Percentiles rank a stretch among this genome's conserved stretches.
These are phyloP conservation scores for Bradypodion ventrale DNA, from an alignment of 2,797 vertebrate genomes.

Conservation along the genomic window DNA sequence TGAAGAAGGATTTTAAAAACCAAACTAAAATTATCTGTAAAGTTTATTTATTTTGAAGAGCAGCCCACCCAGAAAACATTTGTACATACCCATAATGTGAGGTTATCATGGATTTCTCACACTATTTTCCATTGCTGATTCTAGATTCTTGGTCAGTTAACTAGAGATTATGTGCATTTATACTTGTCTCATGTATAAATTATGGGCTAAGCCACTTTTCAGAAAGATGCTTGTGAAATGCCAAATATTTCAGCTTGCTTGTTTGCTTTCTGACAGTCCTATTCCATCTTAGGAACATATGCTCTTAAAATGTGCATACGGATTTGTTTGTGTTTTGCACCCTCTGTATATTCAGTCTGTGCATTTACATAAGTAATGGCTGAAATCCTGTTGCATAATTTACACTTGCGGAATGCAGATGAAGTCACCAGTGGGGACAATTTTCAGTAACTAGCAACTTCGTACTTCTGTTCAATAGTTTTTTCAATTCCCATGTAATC, in stretches of 20 bases:
- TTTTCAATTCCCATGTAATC: too few species aligned
- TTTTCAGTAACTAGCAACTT: too few species aligned
- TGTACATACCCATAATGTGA: neutral
- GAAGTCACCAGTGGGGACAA: too few species aligned
- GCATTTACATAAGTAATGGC: too few species aligned
- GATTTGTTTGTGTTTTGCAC: too few species aligned
- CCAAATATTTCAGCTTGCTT: neutral
- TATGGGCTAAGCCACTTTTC: neutral
- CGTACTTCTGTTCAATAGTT: too few species aligned
- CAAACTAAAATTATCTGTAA: neutral
- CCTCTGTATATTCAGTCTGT: too few species aligned
- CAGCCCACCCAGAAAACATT: neutral
- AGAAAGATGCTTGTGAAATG: neutral
- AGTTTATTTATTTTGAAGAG: neutral
- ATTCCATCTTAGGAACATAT: too few species aligned
- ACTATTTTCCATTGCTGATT: neutral
- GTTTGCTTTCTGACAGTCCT: neutral
- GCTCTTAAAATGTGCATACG: too few species aligned
- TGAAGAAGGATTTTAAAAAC: neutral
- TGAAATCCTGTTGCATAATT: too few species aligned
- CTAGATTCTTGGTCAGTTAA: neutral
- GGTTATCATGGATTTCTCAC: constrained; percentile 1
- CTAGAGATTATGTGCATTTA: neutral
- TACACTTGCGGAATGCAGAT: too few species aligned
- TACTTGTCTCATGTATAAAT: neutral